Conservation (phyloP, 1,140 invertebrate species). For the Anastrepha ludens region DNA sequence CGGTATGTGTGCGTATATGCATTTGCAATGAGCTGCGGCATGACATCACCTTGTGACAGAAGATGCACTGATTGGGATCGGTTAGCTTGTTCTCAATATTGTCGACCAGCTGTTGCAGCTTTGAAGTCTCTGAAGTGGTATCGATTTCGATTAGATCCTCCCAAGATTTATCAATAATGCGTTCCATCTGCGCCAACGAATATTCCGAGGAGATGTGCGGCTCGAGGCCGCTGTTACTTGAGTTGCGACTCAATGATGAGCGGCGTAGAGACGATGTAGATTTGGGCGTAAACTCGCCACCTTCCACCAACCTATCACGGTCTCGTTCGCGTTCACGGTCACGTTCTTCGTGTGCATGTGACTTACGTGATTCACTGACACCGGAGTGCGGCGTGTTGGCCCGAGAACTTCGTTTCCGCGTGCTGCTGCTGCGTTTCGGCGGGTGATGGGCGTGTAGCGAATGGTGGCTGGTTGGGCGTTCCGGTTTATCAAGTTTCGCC, state of each 20-base stretch:
- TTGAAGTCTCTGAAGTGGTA: constrained; percentile 91
- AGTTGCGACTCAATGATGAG: constrained; percentile 63
- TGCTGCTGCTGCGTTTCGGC: constrained; percentile 62
- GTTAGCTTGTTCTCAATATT: constrained; percentile 97
- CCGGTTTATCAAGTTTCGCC: neutral
- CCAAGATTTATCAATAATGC: constrained; percentile 89
- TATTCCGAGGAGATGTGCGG: constrained; percentile 60
- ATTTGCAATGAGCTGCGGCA: constrained; percentile 99
- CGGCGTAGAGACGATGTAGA: constrained; percentile 61
- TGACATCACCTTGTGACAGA: constrained; percentile 96
- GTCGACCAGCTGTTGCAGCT: constrained; percentile 95
- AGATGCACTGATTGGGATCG: constrained; percentile 97
- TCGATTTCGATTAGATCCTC: constrained; percentile 95
- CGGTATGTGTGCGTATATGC: constrained; percentile 93
- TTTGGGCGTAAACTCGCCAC: neutral
- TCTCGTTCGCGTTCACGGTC: constrained; percentile 37
- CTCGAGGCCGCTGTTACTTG: constrained; percentile 53
- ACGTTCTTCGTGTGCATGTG: constrained; percentile 6
- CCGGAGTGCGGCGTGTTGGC: constrained; percentile 31
- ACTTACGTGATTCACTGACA: constrained; percentile 6
- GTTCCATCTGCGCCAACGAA: constrained; percentile 69
- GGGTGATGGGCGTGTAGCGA: constrained; percentile 47
- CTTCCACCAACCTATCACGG: neutral
- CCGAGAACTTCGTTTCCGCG: constrained; percentile 61
- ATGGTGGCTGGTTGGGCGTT: neutral